Base-by-base conservation (phyloP, 2,797 vertebrate species). In the Parotocinclus haroldoi region DNA sequence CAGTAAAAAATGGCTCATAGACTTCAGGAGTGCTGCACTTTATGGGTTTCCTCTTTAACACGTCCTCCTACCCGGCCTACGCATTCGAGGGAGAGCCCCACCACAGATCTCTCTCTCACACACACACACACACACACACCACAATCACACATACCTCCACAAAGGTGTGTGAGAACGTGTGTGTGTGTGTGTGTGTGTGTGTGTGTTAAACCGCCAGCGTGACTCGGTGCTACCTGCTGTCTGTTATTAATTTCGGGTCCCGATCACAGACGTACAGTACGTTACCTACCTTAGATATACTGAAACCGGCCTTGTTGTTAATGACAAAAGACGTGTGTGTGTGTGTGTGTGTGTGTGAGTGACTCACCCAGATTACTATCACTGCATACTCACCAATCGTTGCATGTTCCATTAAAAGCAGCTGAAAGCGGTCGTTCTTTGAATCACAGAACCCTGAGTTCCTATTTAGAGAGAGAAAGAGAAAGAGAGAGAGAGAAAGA, bases 1-100 rank as follows among this genome's bases (percentile, higher is more conserved):
- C 77, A 53, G 77, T 74, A 76, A 78, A 48, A 66, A 66, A 63
- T 73, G 68, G n/a, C 71, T 76, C 68, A 66, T 68, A 69, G 37
- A 51, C 40, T 55, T 37, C 49, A 38, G 49, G 58, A 67, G 60
- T 53, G 7, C 63, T 48, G n/a, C 67, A 52, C 63, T 67, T 19
- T 58, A 66, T 70, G 39, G 17, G 64, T 77, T 76, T 73, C 75
- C 75, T 73, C 66, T 61, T 27, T 39, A 36, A 71, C 64, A 64
- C 40, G 54, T 68, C 71, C 67, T 61, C 55, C 67, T 51, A 68
- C 55, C 16, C 67, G 48, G 17, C 63, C 46, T 50, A 40, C 71
- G 19, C 52, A 68, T 27, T 27, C 16, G 36, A 61, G 75, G 75
- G 75, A 64, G 72, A 71, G 64, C 62, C 75, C 71, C 75, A 58